These are phyloP conservation scores for Xestia c-nigrum DNA, from an alignment of 2,888 invertebrate genomes.

Conservation along the genomic window DNA sequence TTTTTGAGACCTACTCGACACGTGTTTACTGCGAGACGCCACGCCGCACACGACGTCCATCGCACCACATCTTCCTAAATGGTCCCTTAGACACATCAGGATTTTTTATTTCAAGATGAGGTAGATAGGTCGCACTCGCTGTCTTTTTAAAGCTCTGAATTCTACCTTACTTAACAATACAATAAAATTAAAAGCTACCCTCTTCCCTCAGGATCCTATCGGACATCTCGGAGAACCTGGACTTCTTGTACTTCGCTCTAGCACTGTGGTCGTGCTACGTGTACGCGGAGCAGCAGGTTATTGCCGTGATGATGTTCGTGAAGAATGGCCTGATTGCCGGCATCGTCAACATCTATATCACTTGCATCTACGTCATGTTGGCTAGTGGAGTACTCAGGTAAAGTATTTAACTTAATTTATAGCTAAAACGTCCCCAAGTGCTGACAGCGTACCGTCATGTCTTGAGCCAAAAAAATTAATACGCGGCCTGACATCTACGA, in stretches of 20 bases:
- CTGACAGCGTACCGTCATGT: background rate
- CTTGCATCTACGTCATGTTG: constrained; percentile 93
- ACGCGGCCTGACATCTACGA: background rate
- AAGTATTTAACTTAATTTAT: constrained; percentile 13
- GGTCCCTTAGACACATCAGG: background rate
- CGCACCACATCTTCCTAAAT: background rate
- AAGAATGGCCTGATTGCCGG: constrained; percentile 95
- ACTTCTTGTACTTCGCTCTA: constrained; percentile 93
- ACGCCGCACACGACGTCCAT: too few species aligned
- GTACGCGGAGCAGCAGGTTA: constrained; percentile 96
- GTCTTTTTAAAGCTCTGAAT: background rate
- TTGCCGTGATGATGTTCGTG: constrained; percentile 95
- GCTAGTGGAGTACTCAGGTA: constrained; percentile 95
- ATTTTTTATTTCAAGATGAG: background rate
- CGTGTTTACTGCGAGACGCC: background rate
- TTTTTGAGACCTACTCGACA: background rate
- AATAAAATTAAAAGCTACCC: background rate
- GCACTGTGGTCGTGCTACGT: constrained; percentile 96
- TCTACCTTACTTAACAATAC: background rate
- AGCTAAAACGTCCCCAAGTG: background rate
- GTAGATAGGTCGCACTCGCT: background rate
- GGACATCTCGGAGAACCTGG: constrained; percentile 88
- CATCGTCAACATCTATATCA: constrained; percentile 94
- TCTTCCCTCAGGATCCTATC: constrained; percentile 88
- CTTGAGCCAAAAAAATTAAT: background rate